Evolutionary conservation across 2,888 invertebrate species (phyloP).

Genomic region (Polylopha cassiicola): DNA sequence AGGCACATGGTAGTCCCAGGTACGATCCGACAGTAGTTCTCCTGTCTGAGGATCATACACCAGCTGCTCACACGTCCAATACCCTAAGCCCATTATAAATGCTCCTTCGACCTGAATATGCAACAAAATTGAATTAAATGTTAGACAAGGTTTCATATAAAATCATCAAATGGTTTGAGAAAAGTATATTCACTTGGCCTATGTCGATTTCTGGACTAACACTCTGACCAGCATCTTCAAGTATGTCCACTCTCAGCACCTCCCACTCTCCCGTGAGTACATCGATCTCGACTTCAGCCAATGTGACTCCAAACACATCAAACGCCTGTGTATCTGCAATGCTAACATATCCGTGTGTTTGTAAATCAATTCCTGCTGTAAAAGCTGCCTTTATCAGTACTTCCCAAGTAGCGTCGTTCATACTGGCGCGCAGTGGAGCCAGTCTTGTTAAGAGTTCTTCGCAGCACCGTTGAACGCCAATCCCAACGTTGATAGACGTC

Average conservation of each 20-base stretch:
- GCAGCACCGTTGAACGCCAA: conserved; percentile 70
- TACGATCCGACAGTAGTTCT: conserved; percentile 81
- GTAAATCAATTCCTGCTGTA: conserved; percentile 33
- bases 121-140: not conserved
- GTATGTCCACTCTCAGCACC: conserved; percentile 76
- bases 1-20: conserved; percentile 86
- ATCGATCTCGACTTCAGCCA: conserved; percentile 83
- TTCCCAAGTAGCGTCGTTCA: conserved; percentile 63
- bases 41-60: conserved; percentile 79
- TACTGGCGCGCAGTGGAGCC: conserved; percentile 49
- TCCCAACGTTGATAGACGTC: conserved; percentile 79
- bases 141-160: too few relatives aligned
- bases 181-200: too few relatives aligned
- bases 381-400: conserved; percentile 65
- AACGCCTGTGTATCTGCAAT: conserved; percentile 30
- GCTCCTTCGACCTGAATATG: conserved; percentile 79
- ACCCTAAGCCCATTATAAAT: conserved; percentile 84
- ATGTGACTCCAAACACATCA: conserved; percentile 71
- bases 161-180: too few relatives aligned
- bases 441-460: conserved; percentile 58
- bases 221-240: conserved; percentile 80
- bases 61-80: conserved; percentile 83
- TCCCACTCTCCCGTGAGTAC: conserved; percentile 81
- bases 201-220: conserved; percentile 80
- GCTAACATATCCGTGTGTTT: conserved; percentile 35